These are phyloP conservation scores for Pseudorectes ferrugineus DNA, from an alignment of 2,113 vertebrate species.

Conservation along the genomic window DNA sequence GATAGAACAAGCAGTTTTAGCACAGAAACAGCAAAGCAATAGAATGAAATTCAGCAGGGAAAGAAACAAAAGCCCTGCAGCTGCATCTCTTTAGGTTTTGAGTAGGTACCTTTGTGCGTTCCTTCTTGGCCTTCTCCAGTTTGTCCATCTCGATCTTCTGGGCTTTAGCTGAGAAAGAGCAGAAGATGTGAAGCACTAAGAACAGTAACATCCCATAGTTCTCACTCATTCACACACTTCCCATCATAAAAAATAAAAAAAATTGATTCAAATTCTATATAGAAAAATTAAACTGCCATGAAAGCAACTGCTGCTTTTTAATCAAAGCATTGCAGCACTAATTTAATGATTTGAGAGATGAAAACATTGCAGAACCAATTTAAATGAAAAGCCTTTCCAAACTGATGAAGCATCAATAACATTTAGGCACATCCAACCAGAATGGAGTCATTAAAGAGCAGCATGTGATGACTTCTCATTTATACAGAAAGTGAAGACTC, in stretches of 20 bases:
- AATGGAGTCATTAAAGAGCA: not conserved
- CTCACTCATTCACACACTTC: not conserved
- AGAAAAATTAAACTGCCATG: not conserved
- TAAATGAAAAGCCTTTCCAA: constrained; percentile 23
- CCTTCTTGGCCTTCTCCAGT: constrained; percentile 96
- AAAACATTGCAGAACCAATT: not conserved
- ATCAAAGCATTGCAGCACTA: not conserved
- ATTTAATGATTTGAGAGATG: not conserved
- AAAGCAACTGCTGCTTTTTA: not conserved
- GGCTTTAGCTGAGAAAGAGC: constrained; percentile 84
- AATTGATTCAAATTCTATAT: not conserved
- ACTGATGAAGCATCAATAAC: constrained; percentile 24
- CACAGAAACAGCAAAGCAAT: not conserved
- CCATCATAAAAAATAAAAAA: not conserved
- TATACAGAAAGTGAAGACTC: not conserved
- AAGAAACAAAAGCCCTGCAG: not conserved
- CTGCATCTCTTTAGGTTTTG: not conserved
- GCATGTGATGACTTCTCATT: constrained; percentile 22
- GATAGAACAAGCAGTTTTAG: not conserved
- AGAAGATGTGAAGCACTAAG: not conserved
- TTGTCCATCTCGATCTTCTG: constrained; percentile 99
- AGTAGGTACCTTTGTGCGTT: constrained; percentile 88
- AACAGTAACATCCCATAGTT: not conserved
- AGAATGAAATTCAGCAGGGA: not conserved
- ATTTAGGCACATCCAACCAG: constrained; percentile 19